Base-by-base conservation (phyloP, 1,140 invertebrate species). In the Araneus ventricosus region DNA sequence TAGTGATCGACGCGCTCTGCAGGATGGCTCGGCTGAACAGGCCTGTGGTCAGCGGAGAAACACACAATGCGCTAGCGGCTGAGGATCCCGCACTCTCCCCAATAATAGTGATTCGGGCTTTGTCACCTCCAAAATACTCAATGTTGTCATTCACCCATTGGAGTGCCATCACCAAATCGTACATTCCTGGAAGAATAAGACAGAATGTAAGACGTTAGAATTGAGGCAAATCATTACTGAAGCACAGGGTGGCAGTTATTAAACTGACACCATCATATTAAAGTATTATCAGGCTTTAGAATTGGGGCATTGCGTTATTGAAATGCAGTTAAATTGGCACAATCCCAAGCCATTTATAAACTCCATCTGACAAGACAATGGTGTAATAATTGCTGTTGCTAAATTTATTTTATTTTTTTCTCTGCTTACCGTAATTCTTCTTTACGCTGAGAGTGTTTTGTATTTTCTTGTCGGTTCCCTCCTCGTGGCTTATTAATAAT, bases 41-140 rank as follows among this genome's bases (percentile, higher is more conserved):
- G n/a, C n/a, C n/a, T n/a, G n/a, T n/a, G n/a, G n/a, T n/a, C n/a
- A n/a, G 39, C 10, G 95, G 95, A 4, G 95, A 95, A 86, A 96
- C 94, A 24, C 96, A 84, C 92, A 95, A 95, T 17, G 94, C 94
- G 17, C 94, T 94, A 0, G 94, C 94, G 4, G 94, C 94, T 17
- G 95, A 94, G 14, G n/a, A n/a, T n/a, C n/a, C n/a, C n/a, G n/a
- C n/a, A n/a, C n/a, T n/a, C n/a, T n/a, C n/a, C n/a, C n/a, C 96
- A 94, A 96, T 96, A 20, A 97, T 88, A 20, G 96, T 96, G 0
- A 97, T 94, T 7, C 30, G 41, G 20, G 84, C 52, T 20, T 52
- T 24, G 84, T 95, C 80, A 52, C 94, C 94, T 20, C 94, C 94
- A 93, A n/a, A n/a, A n/a, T n/a, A n/a, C n/a, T n/a, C n/a, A n/a